Base-by-base conservation (phyloP, 2,113 vertebrate genomes). In the Baryphthengus martii region DNA sequence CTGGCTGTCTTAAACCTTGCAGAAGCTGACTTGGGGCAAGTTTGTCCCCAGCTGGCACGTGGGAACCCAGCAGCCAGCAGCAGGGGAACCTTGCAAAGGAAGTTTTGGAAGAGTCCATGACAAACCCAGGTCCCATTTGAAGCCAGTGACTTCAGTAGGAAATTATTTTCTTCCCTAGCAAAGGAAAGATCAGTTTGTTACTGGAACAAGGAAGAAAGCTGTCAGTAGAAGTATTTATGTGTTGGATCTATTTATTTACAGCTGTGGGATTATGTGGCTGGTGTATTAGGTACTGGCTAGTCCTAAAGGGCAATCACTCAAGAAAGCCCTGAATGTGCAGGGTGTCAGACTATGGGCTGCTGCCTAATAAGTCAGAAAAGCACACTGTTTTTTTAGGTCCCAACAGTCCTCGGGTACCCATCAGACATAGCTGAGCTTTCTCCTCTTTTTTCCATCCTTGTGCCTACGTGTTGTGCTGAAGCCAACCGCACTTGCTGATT, bases 231-330 rank as follows among this genome's bases (percentile, higher is more conserved):
- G 7, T 61, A 84, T 88, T 90, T 73, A 28, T 58, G 19, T 39
- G 37, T 76, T 66, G 31, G 15, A 65, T 85, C 21, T 81, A 7
- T 86, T 70, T 86, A 68, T 85, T 88, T 89, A 89, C 76, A 81
- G 49, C 66, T 68, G 49, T 68, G 68, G 66, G 61, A 59, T 72
- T 78, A 63, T 35, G 35, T 40, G 68, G 42, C 45, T 75, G 55
- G 44, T 59, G 15, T 82, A 29, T 70, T 40, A 75, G 28, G 29
- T 66, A 79, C 13, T 74, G 77, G 8, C 25, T 66, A 71, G 72
- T 83, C 56, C 76, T 87, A 20, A 1, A 7, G 55, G 40, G 47
- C 31, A 44, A 15, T 53, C 71, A 53, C 33, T 50, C 16, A 40
- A 56, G 74, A 71, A 70, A 78, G 45, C 19, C 13, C 55, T 45